Conservation (phyloP, 2,888 invertebrate species). For the Stratiomys singularior region DNA sequence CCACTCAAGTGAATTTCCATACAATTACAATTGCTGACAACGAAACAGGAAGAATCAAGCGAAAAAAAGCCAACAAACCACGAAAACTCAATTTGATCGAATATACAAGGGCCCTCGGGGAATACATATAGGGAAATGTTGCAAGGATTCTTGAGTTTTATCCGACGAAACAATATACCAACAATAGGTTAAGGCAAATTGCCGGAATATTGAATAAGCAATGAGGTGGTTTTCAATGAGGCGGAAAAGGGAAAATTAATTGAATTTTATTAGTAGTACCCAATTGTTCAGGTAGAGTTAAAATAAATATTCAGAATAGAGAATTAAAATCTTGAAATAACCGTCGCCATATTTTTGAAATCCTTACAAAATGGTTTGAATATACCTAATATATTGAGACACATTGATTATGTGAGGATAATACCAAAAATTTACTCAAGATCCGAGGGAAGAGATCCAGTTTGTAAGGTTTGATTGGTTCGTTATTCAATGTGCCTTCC, state of each 20-base stretch:
- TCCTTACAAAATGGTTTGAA: too few species aligned
- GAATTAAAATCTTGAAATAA: too few species aligned
- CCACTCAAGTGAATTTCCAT: slow-evolving; percentile 45
- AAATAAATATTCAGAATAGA: too few species aligned
- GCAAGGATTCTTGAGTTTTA: not conserved
- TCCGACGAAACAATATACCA: not conserved
- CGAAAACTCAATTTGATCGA: slow-evolving; percentile 36
- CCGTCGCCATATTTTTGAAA: too few species aligned
- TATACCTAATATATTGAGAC: too few species aligned
- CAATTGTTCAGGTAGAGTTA: too few species aligned
- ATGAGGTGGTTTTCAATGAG: not conserved
- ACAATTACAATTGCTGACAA: slow-evolving; percentile 48
- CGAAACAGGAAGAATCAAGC: slow-evolving; percentile 4
- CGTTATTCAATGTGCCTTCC: too few species aligned
- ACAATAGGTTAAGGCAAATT: slow-evolving; percentile 28
- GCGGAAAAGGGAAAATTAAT: not conserved
- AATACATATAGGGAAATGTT: not conserved
- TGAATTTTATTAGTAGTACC: too few species aligned
- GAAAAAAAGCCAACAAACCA: slow-evolving; percentile 30
- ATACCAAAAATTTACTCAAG: too few species aligned
- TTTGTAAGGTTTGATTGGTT: too few species aligned
- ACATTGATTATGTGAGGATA: too few species aligned
- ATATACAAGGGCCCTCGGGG: not conserved
- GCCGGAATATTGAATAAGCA: slow-evolving; percentile 31
- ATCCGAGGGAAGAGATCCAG: too few species aligned